Conservation (phyloP, 53 echinoderm and acorn worm genomes). For the Pentamera pediparva region DNA sequence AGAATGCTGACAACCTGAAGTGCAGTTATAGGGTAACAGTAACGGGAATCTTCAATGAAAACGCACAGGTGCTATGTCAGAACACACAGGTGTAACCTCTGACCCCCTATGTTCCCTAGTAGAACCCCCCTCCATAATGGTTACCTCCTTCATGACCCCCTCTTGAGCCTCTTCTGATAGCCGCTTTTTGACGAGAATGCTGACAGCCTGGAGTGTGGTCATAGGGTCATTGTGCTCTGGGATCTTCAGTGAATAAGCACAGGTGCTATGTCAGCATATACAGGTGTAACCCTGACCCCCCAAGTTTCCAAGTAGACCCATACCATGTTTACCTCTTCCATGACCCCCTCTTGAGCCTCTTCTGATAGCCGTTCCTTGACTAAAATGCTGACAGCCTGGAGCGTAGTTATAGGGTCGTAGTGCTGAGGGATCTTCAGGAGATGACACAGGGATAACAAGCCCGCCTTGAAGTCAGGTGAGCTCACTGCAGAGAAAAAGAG, state of each 20-base stretch:
- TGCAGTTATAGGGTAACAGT: too few relatives aligned
- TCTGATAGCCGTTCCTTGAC: slow-evolving; percentile 77
- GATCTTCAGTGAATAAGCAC: slow-evolving; percentile 75
- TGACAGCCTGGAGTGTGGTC: slow-evolving; percentile 65
- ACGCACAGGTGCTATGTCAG: too few relatives aligned
- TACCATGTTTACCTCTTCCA: slow-evolving; percentile 74
- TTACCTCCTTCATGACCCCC: slow-evolving; percentile 57
- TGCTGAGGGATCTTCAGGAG: slow-evolving; percentile 81
- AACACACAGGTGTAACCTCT: too few relatives aligned
- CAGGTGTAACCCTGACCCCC: too few relatives aligned
- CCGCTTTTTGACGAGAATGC: slow-evolving; percentile 68
- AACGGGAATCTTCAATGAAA: too few relatives aligned
- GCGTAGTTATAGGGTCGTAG: slow-evolving; percentile 59
- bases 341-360: slow-evolving; percentile 37
- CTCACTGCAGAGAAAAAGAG: slow-evolving; percentile 34
- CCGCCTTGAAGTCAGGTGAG: slow-evolving; percentile 75
- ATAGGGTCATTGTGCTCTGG: slow-evolving; percentile 69
- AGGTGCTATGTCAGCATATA: too few relatives aligned
- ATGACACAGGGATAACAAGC: slow-evolving; percentile 67
- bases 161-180: slow-evolving; percentile 58
- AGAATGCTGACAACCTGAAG: too few relatives aligned
- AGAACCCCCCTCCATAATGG: too few relatives aligned
- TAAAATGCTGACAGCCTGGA: slow-evolving; percentile 64
- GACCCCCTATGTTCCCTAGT: too few relatives aligned
- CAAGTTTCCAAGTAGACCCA: too few relatives aligned